Evolutionary conservation across 2,797 vertebrate genomes (phyloP).

Genomic region (Periophthalmus magnuspinnatus): DNA sequence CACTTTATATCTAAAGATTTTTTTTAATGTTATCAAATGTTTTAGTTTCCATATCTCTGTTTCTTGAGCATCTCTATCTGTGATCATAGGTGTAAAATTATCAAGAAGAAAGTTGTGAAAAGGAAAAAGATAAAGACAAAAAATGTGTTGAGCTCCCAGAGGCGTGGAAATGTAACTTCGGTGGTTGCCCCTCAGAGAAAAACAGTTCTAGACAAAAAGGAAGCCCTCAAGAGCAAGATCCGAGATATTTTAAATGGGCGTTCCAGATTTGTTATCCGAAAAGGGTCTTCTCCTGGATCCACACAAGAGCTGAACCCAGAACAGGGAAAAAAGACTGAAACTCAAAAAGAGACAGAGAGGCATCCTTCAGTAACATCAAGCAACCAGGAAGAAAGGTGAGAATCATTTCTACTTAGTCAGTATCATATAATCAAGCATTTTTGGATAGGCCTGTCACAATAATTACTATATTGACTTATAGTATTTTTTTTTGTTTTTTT

Average conservation of each 20-base stretch:
- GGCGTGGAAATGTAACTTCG: constrained; percentile 52
- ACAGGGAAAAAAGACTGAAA: constrained; percentile 14
- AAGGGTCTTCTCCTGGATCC: constrained; percentile 30
- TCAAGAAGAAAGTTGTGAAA: constrained; percentile 71
- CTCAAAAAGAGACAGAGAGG: constrained; percentile 24
- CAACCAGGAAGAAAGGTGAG: constrained; percentile 56
- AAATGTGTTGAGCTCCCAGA: constrained; percentile 54
- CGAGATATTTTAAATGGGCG: constrained; percentile 77
- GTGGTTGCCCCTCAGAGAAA: constrained; percentile 40
- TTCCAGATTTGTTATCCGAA: constrained; percentile 78
- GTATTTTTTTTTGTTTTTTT: too few relatives aligned
- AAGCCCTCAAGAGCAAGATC: constrained; percentile 72
- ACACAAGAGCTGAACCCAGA: constrained; percentile 14
- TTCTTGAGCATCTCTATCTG: background rate
- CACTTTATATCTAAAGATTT: background rate
- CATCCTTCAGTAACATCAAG: constrained; percentile 21
- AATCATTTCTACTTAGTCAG: background rate
- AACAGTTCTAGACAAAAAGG: constrained; percentile 63
- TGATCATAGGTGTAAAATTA: constrained; percentile 65
- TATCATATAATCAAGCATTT: too few relatives aligned
- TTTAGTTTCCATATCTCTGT: too few relatives aligned
- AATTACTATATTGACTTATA: too few relatives aligned
- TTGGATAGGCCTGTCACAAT: too few relatives aligned
- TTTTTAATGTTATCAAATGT: background rate
- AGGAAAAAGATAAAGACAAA: constrained; percentile 64